Percentiles rank a stretch among this genome's conserved stretches.
Conservation (phyloP, 2,888 invertebrate genomes). For the Rhyacophila evoluta region DNA sequence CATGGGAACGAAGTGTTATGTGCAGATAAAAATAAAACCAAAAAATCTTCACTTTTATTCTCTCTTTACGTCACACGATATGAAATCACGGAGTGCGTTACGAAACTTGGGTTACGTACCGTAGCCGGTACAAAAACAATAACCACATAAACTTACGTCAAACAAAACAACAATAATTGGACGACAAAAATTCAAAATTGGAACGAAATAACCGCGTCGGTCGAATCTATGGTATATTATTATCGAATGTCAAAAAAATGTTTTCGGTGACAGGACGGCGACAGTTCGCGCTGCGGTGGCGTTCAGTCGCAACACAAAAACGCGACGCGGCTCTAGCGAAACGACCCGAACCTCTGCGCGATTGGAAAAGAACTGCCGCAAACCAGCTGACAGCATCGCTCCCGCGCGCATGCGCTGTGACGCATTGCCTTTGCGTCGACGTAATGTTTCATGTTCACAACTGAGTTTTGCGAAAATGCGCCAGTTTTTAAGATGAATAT, state of each 20-base stretch:
- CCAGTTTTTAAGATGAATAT: neutral
- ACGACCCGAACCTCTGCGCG: slow-evolving; percentile 55
- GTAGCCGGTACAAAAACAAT: neutral
- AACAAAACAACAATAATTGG: slow-evolving; percentile 7
- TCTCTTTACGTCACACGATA: slow-evolving; percentile 1
- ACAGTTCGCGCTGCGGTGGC: slow-evolving; percentile 58
- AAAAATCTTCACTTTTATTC: neutral
- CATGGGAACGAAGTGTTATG: neutral
- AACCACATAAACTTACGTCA: slow-evolving; percentile 15
- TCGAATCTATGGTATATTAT: neutral
- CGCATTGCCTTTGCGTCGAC: slow-evolving; percentile 50
- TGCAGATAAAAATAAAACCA: neutral
- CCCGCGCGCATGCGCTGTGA: slow-evolving; percentile 55
- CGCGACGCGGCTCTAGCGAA: slow-evolving; percentile 49
- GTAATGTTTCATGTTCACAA: slow-evolving; percentile 33
- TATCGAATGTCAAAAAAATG: slow-evolving; percentile 21
- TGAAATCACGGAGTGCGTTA: slow-evolving; percentile 3
- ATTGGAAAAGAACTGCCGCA: slow-evolving; percentile 60
- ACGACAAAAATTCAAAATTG: slow-evolving; percentile 16
- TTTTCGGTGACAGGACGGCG: slow-evolving; percentile 55
- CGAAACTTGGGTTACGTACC: neutral
- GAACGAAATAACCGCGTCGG: neutral
- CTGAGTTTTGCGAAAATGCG: slow-evolving; percentile 16
- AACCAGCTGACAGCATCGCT: slow-evolving; percentile 56
- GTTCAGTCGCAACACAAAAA: slow-evolving; percentile 55